Evolutionary conservation across 2,113 vertebrate genomes (phyloP), one percentile per base, ranked within the genome.

Genomic region (Elgaria multicarinata): DNA sequence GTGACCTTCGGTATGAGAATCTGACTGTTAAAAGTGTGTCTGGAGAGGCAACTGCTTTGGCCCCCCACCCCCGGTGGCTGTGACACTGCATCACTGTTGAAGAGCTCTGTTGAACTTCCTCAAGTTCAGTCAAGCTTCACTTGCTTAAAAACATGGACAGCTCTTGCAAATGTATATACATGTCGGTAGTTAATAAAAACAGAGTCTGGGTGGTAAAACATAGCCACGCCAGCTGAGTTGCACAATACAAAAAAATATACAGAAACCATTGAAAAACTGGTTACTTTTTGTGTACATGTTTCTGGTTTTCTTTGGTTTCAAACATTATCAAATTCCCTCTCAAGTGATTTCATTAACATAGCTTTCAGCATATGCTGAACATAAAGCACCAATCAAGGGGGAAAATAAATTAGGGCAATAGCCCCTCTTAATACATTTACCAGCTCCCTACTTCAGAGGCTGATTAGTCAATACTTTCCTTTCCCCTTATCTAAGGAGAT

Each of bases 341-440:
- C 42, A 7, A 64, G 74, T 22, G 87, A 83, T 75, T 75, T 53
- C 74, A 39, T 64, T 14, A 67, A 76, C 87, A 50, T 50, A 62
- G 14, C 44, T 36, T 69, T 39, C 76, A 80, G 24, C 31, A 44
- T 58, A 58, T 55, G 66, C 62, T 31, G 22, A 28, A 58, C 26
- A 53, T 79, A 62, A 82, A 53, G 33, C 13, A 20, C 16, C 39
- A 74, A 12, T 89, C 24, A 75, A 89, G 31, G 39, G 58, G 33
- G 31, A 84, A 89, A 89, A 9, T 84, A 84, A 67, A 89, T 76
- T 31, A 84, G 74, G 26, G 58, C 71, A 67, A 66, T 28, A n/a
- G 13, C 20, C 58, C 46, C 75, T 75, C 53, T 66, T 22, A 69
- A 53, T n/a, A 76, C 4, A 33, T 66, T 67, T 31, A 76, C 0